A percentile compares a stretch with the other conserved stretches of the same genome.
Evolutionary conservation across 35 echinoderm and acorn worm species (phyloP).

Genomic region (Nesometra sesokonis): DNA sequence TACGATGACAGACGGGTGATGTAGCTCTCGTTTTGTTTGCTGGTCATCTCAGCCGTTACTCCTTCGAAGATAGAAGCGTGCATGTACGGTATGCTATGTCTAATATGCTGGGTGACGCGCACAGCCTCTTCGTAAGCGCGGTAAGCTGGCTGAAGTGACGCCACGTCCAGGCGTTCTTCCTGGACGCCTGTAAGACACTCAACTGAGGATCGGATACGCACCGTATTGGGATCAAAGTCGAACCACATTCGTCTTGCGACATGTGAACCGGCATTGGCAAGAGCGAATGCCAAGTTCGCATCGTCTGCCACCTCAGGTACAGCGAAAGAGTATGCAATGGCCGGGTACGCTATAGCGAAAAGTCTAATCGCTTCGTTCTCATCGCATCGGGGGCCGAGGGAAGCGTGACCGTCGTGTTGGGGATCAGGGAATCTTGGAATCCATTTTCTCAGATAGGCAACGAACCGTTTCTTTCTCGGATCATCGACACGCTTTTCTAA

Average conservation of each 20-base stretch:
- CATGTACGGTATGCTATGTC: neutral
- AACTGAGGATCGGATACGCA: neutral
- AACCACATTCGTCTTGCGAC: neutral
- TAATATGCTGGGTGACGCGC: neutral
- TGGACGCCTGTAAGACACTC: neutral
- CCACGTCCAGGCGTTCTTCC: neutral
- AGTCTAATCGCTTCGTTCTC: neutral
- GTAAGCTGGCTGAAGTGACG: neutral
- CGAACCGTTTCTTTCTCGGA: neutral
- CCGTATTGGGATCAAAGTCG: neutral
- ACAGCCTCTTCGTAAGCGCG: neutral
- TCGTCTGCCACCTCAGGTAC: neutral
- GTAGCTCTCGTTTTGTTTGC: neutral
- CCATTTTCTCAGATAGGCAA: neutral
- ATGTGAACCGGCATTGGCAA: neutral
- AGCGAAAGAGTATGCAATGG: neutral
- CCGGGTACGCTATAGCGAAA: neutral
- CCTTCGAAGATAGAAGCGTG: neutral
- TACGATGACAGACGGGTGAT: neutral
- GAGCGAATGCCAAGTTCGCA: neutral
- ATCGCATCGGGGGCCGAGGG: neutral
- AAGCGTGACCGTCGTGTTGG: neutral
- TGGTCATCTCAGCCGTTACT: neutral
- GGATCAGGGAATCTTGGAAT: neutral
- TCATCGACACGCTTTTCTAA: neutral